A percentile compares a stretch with the other conserved stretches of the same genome.
Evolutionary conservation across 2,797 vertebrate genomes (phyloP).

Genomic region (Neosilurus mollespiculum): DNA sequence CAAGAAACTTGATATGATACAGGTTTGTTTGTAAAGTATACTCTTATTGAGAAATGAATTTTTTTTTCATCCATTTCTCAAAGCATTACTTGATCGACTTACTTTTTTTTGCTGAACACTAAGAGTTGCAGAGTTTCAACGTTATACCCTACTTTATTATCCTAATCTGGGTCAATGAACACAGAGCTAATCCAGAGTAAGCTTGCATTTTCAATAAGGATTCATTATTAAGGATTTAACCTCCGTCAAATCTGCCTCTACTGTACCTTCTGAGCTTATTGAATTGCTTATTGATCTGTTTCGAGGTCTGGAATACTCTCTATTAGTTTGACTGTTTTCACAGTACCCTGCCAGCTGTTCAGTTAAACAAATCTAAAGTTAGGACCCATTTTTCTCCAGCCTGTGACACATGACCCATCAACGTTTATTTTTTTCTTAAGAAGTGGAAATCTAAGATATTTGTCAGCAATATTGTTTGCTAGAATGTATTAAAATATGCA

Average conservation of each 20-base stretch:
- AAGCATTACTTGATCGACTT: too few relatives aligned
- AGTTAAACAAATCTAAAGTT: background rate
- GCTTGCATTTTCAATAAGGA: background rate
- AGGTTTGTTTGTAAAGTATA: too few relatives aligned
- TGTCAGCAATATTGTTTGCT: too few relatives aligned
- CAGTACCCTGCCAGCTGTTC: constrained; percentile 23
- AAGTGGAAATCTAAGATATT: too few relatives aligned
- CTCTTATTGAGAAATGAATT: too few relatives aligned
- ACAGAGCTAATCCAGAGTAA: background rate
- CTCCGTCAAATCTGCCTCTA: background rate
- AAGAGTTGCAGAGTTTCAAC: background rate
- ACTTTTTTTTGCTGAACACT: too few relatives aligned
- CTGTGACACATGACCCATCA: background rate
- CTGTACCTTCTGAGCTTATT: constrained; percentile 26
- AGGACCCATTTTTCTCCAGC: background rate
- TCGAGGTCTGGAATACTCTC: background rate
- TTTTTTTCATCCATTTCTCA: too few relatives aligned
- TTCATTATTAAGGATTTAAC: constrained; percentile 20
- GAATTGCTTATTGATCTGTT: constrained; percentile 42
- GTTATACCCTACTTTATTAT: background rate
- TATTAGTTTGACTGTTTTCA: constrained; percentile 9
- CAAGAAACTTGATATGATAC: too few relatives aligned
- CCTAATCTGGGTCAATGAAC: constrained; percentile 14
- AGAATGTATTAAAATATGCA: too few relatives aligned
- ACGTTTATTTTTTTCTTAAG: background rate